Percentiles rank a stretch among this genome's conserved stretches.
Conservation (phyloP, 1,140 invertebrate species). For the Euwallacea fornicatus region DNA sequence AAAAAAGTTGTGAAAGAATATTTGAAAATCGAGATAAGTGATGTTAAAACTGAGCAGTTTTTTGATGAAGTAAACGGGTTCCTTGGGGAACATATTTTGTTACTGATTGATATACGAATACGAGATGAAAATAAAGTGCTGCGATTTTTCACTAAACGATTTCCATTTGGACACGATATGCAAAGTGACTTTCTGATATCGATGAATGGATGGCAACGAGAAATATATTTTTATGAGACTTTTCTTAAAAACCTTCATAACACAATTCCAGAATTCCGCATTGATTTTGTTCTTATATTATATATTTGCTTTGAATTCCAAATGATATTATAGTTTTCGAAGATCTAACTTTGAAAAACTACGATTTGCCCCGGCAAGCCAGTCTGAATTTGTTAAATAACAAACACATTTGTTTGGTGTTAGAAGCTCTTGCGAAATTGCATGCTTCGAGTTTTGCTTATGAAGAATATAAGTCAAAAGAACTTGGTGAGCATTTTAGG, state of each 20-base stretch:
- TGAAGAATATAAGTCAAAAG: slow-evolving; percentile 54
- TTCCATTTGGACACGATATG: slow-evolving; percentile 52
- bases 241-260: slow-evolving; percentile 52
- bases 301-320: slow-evolving; percentile 53
- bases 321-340: slow-evolving; percentile 56
- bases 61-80: slow-evolving; percentile 55
- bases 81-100: slow-evolving; percentile 56
- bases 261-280: slow-evolving; percentile 28
- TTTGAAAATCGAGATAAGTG: slow-evolving; percentile 10
- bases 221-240: slow-evolving; percentile 54
- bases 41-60: slow-evolving; percentile 17
- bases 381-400: slow-evolving; percentile 53
- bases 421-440: slow-evolving; percentile 58
- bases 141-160: slow-evolving; percentile 57
- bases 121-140: slow-evolving; percentile 35
- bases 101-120: slow-evolving; percentile 38
- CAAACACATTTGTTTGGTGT: slow-evolving; percentile 56
- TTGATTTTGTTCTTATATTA: slow-evolving; percentile 51
- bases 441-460: slow-evolving; percentile 60
- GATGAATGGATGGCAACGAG: slow-evolving; percentile 58
- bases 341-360: slow-evolving; percentile 53
- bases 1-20: slow-evolving; percentile 18
- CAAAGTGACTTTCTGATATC: slow-evolving; percentile 55
- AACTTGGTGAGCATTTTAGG: slow-evolving; percentile 30
- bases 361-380: slow-evolving; percentile 47